These are phyloP conservation scores for Galeopterus variegatus DNA, from an alignment of 2,113 vertebrate species.

Conservation along the genomic window DNA sequence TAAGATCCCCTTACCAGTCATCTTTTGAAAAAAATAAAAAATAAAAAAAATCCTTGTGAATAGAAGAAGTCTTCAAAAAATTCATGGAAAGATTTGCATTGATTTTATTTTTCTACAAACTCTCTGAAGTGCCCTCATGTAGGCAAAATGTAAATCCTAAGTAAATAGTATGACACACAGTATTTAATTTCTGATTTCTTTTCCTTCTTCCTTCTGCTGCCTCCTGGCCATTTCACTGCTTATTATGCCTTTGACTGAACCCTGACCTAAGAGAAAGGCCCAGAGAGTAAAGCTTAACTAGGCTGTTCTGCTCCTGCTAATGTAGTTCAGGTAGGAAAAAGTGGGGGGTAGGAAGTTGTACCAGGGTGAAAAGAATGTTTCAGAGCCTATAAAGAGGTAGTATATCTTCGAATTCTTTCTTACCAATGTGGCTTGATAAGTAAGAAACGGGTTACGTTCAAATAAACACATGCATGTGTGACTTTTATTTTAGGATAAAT, in stretches of 20 bases:
- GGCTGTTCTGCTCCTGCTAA: not conserved
- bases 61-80: no score
- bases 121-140: no score
- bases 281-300: not conserved
- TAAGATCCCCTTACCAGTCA: no score
- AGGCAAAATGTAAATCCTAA: not conserved
- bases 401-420: not conserved
- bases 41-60: not conserved
- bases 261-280: not conserved
- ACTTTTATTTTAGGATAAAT: not conserved
- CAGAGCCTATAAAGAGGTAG: not conserved
- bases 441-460: not conserved
- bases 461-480: not conserved
- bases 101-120: no score
- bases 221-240: not conserved
- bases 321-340: not conserved
- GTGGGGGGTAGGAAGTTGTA: not conserved
- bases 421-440: not conserved
- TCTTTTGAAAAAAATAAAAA: no score
- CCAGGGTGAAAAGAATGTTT: not conserved
- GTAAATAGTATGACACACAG: no score
- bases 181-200: not conserved
- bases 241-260: not conserved
- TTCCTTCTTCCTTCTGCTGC: not conserved
- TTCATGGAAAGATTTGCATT: no score